Evolutionary conservation across 2,797 vertebrate species (phyloP).

Genomic region (Oreonectes daqikongensis): DNA sequence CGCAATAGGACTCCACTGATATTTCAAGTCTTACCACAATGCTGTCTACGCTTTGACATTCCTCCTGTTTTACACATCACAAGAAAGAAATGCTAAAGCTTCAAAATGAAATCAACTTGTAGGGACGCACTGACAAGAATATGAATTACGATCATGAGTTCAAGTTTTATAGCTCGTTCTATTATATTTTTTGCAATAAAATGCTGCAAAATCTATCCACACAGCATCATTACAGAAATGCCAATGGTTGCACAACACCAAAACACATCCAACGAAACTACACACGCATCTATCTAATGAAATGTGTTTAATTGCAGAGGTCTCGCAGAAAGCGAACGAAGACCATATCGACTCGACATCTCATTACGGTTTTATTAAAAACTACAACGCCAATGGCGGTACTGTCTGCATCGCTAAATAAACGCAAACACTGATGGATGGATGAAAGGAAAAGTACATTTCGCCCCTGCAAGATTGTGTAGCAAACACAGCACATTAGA

Average conservation of each 20-base stretch:
- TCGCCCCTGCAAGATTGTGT: slow-evolving; percentile 26
- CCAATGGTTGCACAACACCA: not conserved
- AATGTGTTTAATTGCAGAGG: slow-evolving; percentile 34
- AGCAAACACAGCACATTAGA: slow-evolving; percentile 43
- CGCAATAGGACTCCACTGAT: not conserved
- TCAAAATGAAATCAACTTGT: too few species aligned
- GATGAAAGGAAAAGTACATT: slow-evolving; percentile 22
- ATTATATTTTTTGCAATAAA: too few species aligned
- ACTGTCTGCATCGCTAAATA: slow-evolving; percentile 13
- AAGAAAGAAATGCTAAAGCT: too few species aligned
- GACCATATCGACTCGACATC: slow-evolving; percentile 10
- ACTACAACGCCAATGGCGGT: not conserved
- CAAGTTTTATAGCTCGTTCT: too few species aligned
- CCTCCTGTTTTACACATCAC: not conserved
- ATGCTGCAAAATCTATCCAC: too few species aligned
- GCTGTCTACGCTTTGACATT: not conserved
- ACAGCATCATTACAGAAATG: not conserved
- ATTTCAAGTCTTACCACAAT: slow-evolving; percentile 25
- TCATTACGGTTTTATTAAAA: slow-evolving; percentile 50
- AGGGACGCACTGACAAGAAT: not conserved
- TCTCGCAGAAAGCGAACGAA: slow-evolving; percentile 11
- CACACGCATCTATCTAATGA: slow-evolving; percentile 9
- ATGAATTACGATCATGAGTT: not conserved
- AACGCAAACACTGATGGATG: slow-evolving; percentile 28
- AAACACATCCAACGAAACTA: not conserved